phyloP scores from a whole-genome alignment of 1,140 invertebrate genomes.

The Drosophila persimilis region DNA sequence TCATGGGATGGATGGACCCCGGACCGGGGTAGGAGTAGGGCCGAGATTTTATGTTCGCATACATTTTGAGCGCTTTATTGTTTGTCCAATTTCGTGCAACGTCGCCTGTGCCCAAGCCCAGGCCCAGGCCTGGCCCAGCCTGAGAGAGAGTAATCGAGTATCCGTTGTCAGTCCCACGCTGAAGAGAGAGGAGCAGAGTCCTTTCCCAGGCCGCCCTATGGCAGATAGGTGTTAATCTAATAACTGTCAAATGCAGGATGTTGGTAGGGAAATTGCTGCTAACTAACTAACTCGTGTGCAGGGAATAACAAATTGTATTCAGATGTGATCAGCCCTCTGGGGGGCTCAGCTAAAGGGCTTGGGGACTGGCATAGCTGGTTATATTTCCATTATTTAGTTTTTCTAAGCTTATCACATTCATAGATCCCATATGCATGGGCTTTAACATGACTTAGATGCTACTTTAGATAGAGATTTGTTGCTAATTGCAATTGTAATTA shows the following conservation, averaged over 20 bases:
- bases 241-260: constrained; percentile 77
- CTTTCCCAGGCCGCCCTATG: constrained; percentile 2
- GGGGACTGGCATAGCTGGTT: no score
- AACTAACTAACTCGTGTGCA: constrained; percentile 30
- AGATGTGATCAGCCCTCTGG: not conserved
- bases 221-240: constrained; percentile 76
- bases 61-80: constrained; percentile 78
- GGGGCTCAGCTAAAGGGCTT: not conserved
- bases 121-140: not conserved
- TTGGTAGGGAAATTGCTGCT: constrained; percentile 42
- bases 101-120: constrained; percentile 24
- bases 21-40: constrained; percentile 25
- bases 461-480: no score
- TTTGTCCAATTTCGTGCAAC: constrained; percentile 75
- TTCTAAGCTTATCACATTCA: no score
- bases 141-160: constrained; percentile 60
- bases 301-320: constrained; percentile 6
- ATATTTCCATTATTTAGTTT: no score
- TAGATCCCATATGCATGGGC: no score
- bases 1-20: no score
- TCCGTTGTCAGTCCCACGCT: constrained; percentile 40
- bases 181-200: not conserved
- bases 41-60: constrained; percentile 73
- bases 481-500: no score
- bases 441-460: no score